Conservation (phyloP, 2,797 vertebrate genomes). For the Ceryle rudis region DNA sequence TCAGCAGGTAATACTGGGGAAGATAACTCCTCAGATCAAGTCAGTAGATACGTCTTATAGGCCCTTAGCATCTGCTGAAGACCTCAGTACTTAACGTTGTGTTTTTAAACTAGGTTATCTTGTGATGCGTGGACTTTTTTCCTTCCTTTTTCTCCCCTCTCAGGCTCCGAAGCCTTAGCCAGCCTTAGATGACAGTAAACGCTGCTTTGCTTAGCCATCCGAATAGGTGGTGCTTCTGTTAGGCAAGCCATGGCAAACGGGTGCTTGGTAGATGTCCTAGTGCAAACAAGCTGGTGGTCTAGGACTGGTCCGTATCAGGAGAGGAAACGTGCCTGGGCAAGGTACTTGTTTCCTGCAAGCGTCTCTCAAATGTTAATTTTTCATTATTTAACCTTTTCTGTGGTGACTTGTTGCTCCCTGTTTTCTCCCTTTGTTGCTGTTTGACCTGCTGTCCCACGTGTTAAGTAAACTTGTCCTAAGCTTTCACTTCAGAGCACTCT, state of each 20-base stretch:
- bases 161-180: not conserved
- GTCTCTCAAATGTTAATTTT: not conserved
- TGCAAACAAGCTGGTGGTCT: not conserved
- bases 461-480: not conserved
- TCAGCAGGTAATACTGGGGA: not conserved
- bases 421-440: not conserved
- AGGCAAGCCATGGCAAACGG: not conserved
- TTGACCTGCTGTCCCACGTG: not conserved
- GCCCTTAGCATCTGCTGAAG: not conserved
- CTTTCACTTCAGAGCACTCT: not conserved
- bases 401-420: not conserved
- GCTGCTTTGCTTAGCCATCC: not conserved
- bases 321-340: not conserved
- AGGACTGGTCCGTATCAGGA: not conserved
- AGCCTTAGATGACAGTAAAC: not conserved
- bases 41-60: not conserved
- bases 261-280: not conserved
- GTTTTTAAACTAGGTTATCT: not conserved
- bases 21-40: not conserved
- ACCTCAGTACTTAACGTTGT: not conserved
- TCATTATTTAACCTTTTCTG: not conserved
- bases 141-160: rapidly evolving
- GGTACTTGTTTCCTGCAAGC: not conserved
- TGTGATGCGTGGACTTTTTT: not conserved
- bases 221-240: rapidly evolving